Percentiles rank a stretch among this genome's conserved stretches.
phyloP scores from a whole-genome alignment of 2,113 vertebrate genomes.

The Actinemys pallida region DNA sequence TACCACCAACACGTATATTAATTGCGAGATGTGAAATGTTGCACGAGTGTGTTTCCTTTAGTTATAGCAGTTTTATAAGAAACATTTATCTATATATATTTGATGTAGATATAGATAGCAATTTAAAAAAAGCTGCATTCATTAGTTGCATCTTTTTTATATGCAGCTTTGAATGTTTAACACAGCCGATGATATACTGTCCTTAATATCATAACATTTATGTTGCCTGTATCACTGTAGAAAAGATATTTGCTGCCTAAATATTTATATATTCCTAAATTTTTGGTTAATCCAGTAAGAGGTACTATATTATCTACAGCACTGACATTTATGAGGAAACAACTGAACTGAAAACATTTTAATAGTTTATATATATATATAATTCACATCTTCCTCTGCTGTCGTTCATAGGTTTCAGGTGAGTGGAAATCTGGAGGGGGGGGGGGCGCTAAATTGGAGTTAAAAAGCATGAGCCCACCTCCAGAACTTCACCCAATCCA shows the following conservation, averaged over 20 bases:
- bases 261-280: not conserved
- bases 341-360: not conserved
- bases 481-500: not conserved
- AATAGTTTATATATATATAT: not conserved
- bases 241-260: not conserved
- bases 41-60: fast-evolving
- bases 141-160: not conserved
- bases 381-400: not conserved
- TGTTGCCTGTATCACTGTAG: not conserved
- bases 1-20: not conserved
- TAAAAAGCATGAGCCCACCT: not conserved
- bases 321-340: not conserved
- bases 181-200: not conserved
- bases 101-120: not conserved
- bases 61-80: not conserved
- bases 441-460: not conserved
- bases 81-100: not conserved
- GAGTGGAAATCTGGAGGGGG: not conserved
- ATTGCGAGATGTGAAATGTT: fast-evolving
- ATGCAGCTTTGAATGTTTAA: not conserved
- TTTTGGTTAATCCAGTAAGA: not conserved
- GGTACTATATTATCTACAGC: not conserved
- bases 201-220: not conserved
- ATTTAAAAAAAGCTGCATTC: not conserved
- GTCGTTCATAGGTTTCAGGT: not conserved